phyloP scores from a whole-genome alignment of 2,888 invertebrate species.

The Synergus umbraculus region DNA sequence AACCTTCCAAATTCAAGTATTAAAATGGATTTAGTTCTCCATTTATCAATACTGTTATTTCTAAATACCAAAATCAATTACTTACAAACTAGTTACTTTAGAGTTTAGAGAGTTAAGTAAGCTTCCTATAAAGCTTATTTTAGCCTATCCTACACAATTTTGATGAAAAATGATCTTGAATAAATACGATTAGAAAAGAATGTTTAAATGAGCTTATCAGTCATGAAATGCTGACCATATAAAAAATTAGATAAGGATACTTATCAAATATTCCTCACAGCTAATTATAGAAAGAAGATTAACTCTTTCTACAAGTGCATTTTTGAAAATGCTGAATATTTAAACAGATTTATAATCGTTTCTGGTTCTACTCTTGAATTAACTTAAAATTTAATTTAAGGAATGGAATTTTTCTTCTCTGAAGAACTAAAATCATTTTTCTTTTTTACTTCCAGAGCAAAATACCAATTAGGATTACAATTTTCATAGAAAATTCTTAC shows the following conservation, averaged over 20 bases:
- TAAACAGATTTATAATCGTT: neutral
- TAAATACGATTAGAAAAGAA: constrained; percentile 11
- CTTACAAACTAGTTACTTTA: neutral
- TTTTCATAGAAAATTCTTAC: constrained; percentile 79
- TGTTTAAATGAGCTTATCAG: constrained; percentile 29
- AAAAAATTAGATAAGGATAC: neutral
- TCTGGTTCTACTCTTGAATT: neutral
- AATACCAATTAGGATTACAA: neutral
- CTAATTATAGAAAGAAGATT: constrained; percentile 33
- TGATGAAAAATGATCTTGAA: constrained; percentile 12
- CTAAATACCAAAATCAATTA: neutral
- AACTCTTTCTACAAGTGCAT: neutral
- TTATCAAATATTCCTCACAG: constrained; percentile 20
- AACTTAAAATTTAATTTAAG: neutral
- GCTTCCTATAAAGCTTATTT: neutral
- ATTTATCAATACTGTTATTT: neutral
- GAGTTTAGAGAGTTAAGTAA: neutral
- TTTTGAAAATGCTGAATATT: neutral
- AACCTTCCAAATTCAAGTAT: neutral
- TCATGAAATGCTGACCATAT: neutral
- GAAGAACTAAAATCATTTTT: neutral
- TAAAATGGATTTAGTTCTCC: no score
- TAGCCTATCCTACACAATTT: neutral
- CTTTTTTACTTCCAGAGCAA: neutral
- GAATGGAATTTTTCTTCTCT: neutral